phyloP scores from a whole-genome alignment of 2,888 invertebrate species.

The Serrognathus titanus region DNA sequence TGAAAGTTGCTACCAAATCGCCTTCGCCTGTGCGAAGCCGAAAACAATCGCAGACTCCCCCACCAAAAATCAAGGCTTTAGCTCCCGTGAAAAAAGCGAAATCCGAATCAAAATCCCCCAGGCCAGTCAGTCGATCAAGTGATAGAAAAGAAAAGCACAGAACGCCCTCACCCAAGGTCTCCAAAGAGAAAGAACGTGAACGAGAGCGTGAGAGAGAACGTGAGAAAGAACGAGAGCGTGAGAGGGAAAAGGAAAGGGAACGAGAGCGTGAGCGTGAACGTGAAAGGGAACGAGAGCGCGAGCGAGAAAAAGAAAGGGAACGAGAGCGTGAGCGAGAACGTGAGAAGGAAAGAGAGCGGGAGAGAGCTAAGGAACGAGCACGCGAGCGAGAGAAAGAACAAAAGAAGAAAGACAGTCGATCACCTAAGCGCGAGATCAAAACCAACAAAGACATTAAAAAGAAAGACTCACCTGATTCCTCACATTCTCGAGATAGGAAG shows the following conservation, averaged over 20 bases:
- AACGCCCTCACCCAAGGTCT: constrained; percentile 44
- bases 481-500: constrained; percentile 39
- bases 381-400: constrained; percentile 47
- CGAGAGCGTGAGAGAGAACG: constrained; percentile 48
- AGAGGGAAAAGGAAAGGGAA: constrained; percentile 47
- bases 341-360: constrained; percentile 44
- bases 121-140: constrained; percentile 31
- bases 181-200: constrained; percentile 35
- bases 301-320: constrained; percentile 51
- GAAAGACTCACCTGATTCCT: constrained; percentile 47
- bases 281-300: constrained; percentile 44
- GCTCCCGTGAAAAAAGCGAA: constrained; percentile 33
- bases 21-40: constrained; percentile 38
- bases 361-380: constrained; percentile 37
- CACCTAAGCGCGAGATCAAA: constrained; percentile 42
- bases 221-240: constrained; percentile 50
- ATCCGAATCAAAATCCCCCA: constrained; percentile 41
- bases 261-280: constrained; percentile 44
- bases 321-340: constrained; percentile 55
- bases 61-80: constrained; percentile 41
- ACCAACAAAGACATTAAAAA: constrained; percentile 39
- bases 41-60: constrained; percentile 47
- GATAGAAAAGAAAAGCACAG: constrained; percentile 45
- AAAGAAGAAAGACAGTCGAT: constrained; percentile 39
- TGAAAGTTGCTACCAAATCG: constrained; percentile 37